Conservation (phyloP, 2,113 vertebrate genomes). For the Petrocephalus microphthalmus region DNA sequence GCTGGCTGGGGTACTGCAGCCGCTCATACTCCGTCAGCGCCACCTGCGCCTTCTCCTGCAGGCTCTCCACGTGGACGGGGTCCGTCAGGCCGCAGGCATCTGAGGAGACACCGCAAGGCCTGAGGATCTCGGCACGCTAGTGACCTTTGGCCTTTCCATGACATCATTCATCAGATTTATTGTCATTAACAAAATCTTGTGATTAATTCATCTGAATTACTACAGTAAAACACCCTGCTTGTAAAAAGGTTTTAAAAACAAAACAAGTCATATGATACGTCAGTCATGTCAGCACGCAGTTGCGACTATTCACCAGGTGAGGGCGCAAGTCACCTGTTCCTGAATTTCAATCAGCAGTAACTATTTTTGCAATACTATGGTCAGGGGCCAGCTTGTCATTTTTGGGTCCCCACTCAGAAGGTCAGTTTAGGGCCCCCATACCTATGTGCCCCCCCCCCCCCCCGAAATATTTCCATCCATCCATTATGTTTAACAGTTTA, state of each 20-base stretch:
- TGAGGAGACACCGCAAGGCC: slow-evolving; percentile 42
- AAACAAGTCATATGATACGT: background rate
- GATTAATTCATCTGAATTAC: background rate
- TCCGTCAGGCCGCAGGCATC: slow-evolving; percentile 90
- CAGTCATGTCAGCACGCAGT: slow-evolving; percentile 24
- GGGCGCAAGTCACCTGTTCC: slow-evolving; percentile 32
- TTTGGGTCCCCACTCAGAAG: too few species aligned
- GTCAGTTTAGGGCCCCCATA: too few species aligned
- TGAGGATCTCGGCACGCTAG: background rate
- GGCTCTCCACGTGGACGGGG: slow-evolving; percentile 78
- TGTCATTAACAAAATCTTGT: background rate
- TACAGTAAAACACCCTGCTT: background rate
- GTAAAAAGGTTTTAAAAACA: background rate
- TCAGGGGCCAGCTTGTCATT: too few species aligned
- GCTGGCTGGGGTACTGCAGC: slow-evolving; percentile 81
- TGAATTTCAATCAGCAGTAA: background rate
- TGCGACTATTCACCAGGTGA: slow-evolving; percentile 39
- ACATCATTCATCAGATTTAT: background rate
- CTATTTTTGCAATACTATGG: background rate
- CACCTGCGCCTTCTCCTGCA: slow-evolving; percentile 95
- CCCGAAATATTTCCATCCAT: too few species aligned
- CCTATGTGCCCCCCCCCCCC: too few species aligned
- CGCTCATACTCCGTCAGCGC: slow-evolving; percentile 85
- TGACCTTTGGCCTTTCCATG: background rate
- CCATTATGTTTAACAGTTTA: too few species aligned